phyloP scores from a whole-genome alignment of 2,113 vertebrate genomes.

The Egretta garzetta region DNA sequence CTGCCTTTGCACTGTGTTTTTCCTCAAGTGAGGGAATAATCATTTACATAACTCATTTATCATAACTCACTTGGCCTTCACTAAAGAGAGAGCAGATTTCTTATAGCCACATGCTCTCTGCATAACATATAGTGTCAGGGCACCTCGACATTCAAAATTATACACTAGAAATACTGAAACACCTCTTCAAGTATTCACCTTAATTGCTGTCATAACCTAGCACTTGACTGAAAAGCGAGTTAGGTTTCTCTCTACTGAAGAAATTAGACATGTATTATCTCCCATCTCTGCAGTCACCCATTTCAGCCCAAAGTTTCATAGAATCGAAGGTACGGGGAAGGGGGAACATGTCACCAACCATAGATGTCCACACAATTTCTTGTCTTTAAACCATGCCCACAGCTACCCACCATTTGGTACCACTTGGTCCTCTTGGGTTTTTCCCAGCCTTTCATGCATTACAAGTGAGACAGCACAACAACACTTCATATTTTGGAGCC shows the following conservation, averaged over 20 bases:
- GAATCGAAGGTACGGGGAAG: not conserved
- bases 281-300: not conserved
- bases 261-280: not conserved
- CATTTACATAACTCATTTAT: not conserved
- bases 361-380: not conserved
- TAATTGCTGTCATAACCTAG: not conserved
- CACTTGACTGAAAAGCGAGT: not conserved
- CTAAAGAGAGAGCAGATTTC: not conserved
- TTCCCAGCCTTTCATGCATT: not conserved
- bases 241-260: not conserved
- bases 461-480: not conserved
- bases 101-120: not conserved
- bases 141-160: not conserved
- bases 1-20: not conserved
- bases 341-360: not conserved
- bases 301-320: not conserved
- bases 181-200: not conserved
- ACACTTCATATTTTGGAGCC: not conserved
- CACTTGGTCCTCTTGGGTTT: not conserved
- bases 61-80: not conserved
- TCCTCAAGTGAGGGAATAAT: not conserved
- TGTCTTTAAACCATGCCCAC: not conserved
- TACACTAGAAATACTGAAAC: not conserved
- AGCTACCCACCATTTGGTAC: not conserved
- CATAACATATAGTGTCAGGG: not conserved